Base-by-base conservation (phyloP, 2,888 invertebrate species). In the Yponomeuta plumbellus region DNA sequence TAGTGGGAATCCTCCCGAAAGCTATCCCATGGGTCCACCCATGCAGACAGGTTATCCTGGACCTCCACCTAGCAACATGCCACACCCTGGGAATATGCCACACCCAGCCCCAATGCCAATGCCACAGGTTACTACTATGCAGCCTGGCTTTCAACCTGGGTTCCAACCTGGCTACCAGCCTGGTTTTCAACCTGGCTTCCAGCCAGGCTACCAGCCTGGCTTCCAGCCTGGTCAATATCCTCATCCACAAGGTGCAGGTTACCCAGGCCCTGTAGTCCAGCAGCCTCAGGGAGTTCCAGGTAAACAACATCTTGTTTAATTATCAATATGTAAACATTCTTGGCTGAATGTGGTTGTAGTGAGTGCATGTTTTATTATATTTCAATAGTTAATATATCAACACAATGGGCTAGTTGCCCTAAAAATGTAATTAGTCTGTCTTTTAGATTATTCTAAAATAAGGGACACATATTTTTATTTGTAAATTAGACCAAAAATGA, bases 71-170 rank as follows among this genome's bases (percentile, higher is more conserved):
- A 40, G 44, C 20, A 20, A 74, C 72, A 8, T 80, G 80, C 11
- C 84, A 84, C 71, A 72, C 75, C 17, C 80, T 5, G 74, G 72
- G 0, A 72, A 73, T 0, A 70, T 73, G 64, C 70, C 70, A 6
- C 74, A 76, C 23, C 74, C 79, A 13, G 76, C 77, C 0, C 80
- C 78, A 2, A 71, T 72, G 59, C 71, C 63, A 17, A 62, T 83
- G 17, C 86, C 85, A 21, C 88, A 86, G 65, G 85, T 85, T 6
- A 66, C 44, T 84, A 61, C 85, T 57, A 83, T 86, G 82, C 88
- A 88, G 61, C 74, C 79, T n/a, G 87, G 87, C 0, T 84, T 81
- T 59, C 88, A 86, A 67, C 85, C 86, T 23, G 85, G 86, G 0
- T 81, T 79, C 63, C 86, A 85, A 64, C 82, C 85, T 6, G 86